Evolutionary conservation across 2,797 vertebrate species (phyloP).

Genomic region (Pangasius djambal): DNA sequence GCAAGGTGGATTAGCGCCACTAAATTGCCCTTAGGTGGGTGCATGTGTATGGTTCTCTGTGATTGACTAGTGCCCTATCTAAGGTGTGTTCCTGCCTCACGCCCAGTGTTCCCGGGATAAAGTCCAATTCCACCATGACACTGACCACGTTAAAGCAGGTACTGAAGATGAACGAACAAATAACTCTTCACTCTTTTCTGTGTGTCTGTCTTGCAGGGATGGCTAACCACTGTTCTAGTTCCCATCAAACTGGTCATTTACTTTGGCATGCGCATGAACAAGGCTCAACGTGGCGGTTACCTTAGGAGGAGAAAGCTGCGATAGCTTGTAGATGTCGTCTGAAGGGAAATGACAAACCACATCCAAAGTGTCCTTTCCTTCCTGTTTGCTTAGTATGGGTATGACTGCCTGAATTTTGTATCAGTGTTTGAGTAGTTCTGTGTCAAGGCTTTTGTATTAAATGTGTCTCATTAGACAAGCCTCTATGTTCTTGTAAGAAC

Average conservation of each 20-base stretch:
- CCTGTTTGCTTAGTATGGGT: constrained; percentile 10
- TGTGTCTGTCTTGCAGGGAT: constrained; percentile 72
- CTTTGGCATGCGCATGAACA: constrained; percentile 69
- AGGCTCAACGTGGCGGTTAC: constrained; percentile 76
- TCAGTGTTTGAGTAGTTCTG: constrained; percentile 47
- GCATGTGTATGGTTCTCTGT: background rate
- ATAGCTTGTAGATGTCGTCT: constrained; percentile 33
- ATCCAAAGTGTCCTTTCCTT: constrained; percentile 14
- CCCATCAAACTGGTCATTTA: constrained; percentile 75
- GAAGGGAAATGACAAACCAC: constrained; percentile 2
- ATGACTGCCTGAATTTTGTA: constrained; percentile 45
- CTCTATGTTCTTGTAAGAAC: constrained; percentile 31
- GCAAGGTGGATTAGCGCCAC: background rate
- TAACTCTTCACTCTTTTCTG: background rate
- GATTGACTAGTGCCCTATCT: background rate
- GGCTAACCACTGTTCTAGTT: constrained; percentile 71
- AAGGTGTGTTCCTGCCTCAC: background rate
- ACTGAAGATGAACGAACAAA: background rate
- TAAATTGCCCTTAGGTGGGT: background rate
- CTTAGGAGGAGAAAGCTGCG: constrained; percentile 83
- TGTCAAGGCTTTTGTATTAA: constrained; percentile 32
- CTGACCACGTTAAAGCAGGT: background rate
- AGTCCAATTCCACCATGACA: background rate
- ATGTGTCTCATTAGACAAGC: background rate
- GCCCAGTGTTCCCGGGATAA: background rate